Percentiles rank a stretch among this genome's conserved stretches.
Evolutionary conservation across 2,797 vertebrate genomes (phyloP).

Genomic region (Pseudomugil gertrudae): DNA sequence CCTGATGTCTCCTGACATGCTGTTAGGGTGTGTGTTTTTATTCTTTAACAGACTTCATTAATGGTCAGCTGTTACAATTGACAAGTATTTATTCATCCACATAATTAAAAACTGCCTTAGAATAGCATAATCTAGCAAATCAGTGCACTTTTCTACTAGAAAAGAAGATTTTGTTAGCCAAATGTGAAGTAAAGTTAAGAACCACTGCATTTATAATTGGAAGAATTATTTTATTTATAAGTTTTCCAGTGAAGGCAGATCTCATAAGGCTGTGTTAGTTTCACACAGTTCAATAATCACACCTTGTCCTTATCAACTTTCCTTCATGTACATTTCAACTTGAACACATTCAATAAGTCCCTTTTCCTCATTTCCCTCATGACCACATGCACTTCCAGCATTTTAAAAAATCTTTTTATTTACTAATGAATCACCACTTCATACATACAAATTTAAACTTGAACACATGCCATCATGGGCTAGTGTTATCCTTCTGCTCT

Average conservation of each 20-base stretch:
- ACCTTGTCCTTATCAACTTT: not conserved
- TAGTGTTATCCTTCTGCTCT: no score
- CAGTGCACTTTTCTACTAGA: not conserved
- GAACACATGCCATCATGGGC: no score
- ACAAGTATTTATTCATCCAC: not conserved
- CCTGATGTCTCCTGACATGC: not conserved
- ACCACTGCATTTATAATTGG: constrained; percentile 6
- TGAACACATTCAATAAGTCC: constrained; percentile 7
- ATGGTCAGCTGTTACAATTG: not conserved
- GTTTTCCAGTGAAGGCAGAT: constrained; percentile 20
- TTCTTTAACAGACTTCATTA: not conserved
- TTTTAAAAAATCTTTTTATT: not conserved
- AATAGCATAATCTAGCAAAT: not conserved
- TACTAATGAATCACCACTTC: constrained; percentile 1
- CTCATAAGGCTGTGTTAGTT: constrained; percentile 18
- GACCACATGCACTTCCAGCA: not conserved
- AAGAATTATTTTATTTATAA: constrained; percentile 36
- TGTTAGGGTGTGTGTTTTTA: not conserved
- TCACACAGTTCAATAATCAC: constrained; percentile 17
- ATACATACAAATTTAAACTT: no score
- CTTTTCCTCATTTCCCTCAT: not conserved
- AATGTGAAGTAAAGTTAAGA: not conserved
- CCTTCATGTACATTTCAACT: constrained; percentile 4
- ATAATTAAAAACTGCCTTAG: not conserved
- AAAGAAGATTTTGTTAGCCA: not conserved